phyloP scores from a whole-genome alignment of 2,797 vertebrate genomes.

The Eulemur coronatus region DNA sequence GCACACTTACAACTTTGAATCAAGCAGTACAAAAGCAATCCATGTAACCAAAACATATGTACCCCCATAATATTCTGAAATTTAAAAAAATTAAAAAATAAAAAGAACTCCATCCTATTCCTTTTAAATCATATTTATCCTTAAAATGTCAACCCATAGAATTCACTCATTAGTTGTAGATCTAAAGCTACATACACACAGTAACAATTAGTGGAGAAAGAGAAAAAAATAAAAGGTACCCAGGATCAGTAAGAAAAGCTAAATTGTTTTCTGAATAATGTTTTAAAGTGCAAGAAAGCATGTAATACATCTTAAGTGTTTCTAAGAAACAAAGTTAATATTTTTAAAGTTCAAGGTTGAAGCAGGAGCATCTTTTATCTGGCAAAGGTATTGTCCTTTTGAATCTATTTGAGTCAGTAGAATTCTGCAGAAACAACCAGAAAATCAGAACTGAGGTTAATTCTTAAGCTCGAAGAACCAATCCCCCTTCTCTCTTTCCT shows the following conservation, averaged over 20 bases:
- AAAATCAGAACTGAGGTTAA: not conserved
- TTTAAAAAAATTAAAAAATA: not conserved
- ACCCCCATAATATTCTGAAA: no score
- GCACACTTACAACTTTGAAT: no score
- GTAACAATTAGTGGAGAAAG: not conserved
- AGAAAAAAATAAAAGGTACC: not conserved
- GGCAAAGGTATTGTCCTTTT: not conserved
- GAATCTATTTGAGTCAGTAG: not conserved
- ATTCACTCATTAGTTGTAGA: not conserved
- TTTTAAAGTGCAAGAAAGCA: not conserved
- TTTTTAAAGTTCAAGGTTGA: conserved; percentile 26
- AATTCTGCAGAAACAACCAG: not conserved
- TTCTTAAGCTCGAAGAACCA: not conserved
- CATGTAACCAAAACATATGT: no score
- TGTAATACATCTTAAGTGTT: not conserved
- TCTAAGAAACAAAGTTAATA: not conserved
- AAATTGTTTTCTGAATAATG: not conserved
- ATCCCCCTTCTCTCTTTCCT: not conserved
- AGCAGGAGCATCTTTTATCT: not conserved
- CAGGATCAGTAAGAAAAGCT: not conserved
- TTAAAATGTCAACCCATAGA: not conserved
- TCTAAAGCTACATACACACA: not conserved
- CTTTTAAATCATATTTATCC: not conserved
- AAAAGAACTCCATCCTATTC: not conserved
- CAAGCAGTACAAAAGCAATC: no score